Conservation (phyloP, 2,113 vertebrate species). For the Danio rerio region DNA sequence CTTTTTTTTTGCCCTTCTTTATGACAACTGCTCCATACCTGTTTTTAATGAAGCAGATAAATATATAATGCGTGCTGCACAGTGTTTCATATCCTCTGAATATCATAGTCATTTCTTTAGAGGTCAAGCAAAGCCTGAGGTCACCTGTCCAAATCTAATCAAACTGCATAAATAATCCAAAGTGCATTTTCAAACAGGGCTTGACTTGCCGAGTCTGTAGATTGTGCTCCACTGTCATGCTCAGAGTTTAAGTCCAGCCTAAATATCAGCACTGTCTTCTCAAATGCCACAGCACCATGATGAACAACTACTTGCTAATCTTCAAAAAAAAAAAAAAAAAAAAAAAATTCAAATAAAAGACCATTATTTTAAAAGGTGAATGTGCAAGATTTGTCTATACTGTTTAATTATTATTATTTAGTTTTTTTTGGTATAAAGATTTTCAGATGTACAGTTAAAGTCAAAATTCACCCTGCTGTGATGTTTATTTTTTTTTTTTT, state of each 20-base stretch:
- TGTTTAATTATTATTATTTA: no score
- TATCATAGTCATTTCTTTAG: not conserved
- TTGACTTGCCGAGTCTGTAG: not conserved
- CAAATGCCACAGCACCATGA: constrained; percentile 36
- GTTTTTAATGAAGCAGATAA: not conserved
- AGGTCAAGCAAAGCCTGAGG: not conserved
- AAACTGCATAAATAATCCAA: constrained; percentile 2
- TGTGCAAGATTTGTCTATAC: not conserved
- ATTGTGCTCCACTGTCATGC: not conserved
- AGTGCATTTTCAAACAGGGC: not conserved
- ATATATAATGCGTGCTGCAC: not conserved
- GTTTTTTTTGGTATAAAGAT: no score
- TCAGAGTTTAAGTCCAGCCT: constrained; percentile 3
- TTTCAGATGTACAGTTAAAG: no score
- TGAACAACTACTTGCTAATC: constrained; percentile 21
- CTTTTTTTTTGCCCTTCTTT: no score
- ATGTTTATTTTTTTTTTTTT: no score
- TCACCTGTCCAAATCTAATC: not conserved
- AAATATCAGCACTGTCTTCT: constrained; percentile 39
- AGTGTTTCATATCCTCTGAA: not conserved
- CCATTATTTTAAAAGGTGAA: not conserved
- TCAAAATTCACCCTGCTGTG: no score
- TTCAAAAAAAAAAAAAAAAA: constrained; percentile 21
- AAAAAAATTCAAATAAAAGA: not conserved
- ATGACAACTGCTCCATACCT: not conserved